Conservation (phyloP, 2,888 invertebrate genomes). For the Melolontha melolontha region DNA sequence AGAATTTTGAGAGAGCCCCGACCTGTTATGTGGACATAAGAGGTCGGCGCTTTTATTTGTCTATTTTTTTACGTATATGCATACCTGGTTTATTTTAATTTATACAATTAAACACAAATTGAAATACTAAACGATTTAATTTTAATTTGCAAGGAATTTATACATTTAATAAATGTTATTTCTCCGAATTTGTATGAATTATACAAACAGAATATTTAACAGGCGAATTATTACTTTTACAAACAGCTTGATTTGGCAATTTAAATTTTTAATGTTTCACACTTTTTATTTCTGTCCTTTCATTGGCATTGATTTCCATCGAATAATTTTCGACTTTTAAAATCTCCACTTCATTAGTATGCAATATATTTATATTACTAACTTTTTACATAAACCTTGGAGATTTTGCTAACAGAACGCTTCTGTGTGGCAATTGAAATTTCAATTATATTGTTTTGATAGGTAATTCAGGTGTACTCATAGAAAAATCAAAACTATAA, state of each 20-base stretch:
- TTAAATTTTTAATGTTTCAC: neutral
- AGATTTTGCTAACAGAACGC: too few species aligned
- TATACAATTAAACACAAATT: constrained; percentile 50
- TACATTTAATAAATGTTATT: constrained; percentile 40
- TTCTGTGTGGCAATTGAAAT: too few species aligned
- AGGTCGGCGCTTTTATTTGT: constrained; percentile 15
- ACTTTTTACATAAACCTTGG: too few species aligned
- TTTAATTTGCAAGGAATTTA: constrained; percentile 42
- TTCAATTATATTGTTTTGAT: too few species aligned
- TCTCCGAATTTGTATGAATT: constrained; percentile 37
- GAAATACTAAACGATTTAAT: constrained; percentile 44
- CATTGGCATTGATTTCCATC: too few species aligned
- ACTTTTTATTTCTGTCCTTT: too few species aligned
- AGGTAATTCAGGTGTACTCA: too few species aligned
- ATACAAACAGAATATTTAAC: constrained; percentile 43
- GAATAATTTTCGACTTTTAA: too few species aligned
- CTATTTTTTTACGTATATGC: constrained; percentile 8
- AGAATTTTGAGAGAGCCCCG: constrained; percentile 30
- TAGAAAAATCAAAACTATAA: too few species aligned
- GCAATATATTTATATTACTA: too few species aligned
- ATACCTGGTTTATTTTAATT: constrained; percentile 45
- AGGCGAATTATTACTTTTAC: constrained; percentile 43
- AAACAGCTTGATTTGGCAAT: constrained; percentile 29
- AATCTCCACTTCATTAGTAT: too few species aligned
- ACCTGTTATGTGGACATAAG: constrained; percentile 6